Evolutionary conservation across 2,797 vertebrate genomes (phyloP), one percentile per base, ranked within the genome.

Genomic region (Paramormyrops hopkinsi): DNA sequence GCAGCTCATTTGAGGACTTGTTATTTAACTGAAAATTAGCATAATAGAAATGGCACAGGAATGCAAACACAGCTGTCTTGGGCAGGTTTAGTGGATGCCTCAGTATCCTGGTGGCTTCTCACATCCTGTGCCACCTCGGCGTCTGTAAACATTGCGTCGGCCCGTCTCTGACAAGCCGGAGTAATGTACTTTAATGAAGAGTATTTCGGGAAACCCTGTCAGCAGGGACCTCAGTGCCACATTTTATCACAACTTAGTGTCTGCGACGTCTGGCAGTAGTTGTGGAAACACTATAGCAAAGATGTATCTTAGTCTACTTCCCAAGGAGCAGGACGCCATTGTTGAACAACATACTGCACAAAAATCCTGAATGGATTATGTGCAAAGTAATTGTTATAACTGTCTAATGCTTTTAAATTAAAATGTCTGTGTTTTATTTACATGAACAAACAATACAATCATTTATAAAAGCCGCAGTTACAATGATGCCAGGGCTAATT

Each of bases 131-230:
- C 33, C 37, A 19, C 33, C 73, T 4, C 12, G 2, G 5, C 37
- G 6, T 44, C 37, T 44, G 33, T 79, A 79, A 79, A 44, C 73
- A 79, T 19, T 19, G 14, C 17, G 0, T 44, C 5, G 37, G 37
- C 73, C 69, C 17, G 17, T 44, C 73, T 17, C 37, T 8, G 37
- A 79, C 73, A 44, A 44, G 73, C 37, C 7, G 6, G 17, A 41
- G 73, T n/a, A 79, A 79, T 79, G 73, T 19, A 79, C 73, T 79
- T 79, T 79, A 79, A 79, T 79, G 73, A 79, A 44, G 73, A 44
- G 73, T 79, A 79, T 37, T 79, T 79, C 37, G 14, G 73, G 73
- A 79, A 79, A 41, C 14, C 37, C 37, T n/a, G 73, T 79, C 73
- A 79, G 73, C 73, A 41, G 73, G 73, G 73, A 79, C 33, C 1